A percentile compares a stretch with the other conserved stretches of the same genome.
Evolutionary conservation across 2,888 invertebrate species (phyloP).

Genomic region (Pammene fasciana): DNA sequence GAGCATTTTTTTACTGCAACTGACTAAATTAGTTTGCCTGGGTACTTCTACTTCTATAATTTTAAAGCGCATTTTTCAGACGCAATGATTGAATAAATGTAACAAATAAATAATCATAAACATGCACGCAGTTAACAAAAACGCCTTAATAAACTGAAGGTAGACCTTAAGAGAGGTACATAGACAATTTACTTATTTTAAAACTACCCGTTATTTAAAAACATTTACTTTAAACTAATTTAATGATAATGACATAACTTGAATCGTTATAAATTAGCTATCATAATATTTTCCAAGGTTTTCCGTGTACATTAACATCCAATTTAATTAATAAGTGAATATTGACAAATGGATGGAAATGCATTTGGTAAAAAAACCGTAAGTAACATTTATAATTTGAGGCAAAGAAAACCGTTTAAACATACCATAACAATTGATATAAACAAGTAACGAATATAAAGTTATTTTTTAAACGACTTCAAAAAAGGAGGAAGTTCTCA

Average conservation of each 20-base stretch:
- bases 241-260: slow-evolving; percentile 1
- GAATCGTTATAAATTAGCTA: neutral
- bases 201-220: neutral
- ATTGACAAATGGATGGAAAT: slow-evolving; percentile 23
- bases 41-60: no score
- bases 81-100: no score
- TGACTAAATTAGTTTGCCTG: no score
- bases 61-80: no score
- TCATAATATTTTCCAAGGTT: neutral
- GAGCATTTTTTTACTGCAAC: no score
- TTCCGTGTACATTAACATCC: neutral
- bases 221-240: neutral
- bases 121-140: neutral
- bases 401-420: no score
- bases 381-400: slow-evolving; percentile 9
- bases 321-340: neutral
- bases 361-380: slow-evolving; percentile 38
- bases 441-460: no score
- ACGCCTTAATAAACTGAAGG: neutral
- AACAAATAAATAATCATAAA: neutral
- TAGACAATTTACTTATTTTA: neutral
- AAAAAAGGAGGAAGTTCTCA: no score
- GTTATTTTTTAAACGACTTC: no score
- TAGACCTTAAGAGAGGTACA: neutral
- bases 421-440: no score